A percentile compares a stretch with the other conserved stretches of the same genome.
Conservation (phyloP, 2,113 vertebrate species). For the Spea multiplicata region DNA sequence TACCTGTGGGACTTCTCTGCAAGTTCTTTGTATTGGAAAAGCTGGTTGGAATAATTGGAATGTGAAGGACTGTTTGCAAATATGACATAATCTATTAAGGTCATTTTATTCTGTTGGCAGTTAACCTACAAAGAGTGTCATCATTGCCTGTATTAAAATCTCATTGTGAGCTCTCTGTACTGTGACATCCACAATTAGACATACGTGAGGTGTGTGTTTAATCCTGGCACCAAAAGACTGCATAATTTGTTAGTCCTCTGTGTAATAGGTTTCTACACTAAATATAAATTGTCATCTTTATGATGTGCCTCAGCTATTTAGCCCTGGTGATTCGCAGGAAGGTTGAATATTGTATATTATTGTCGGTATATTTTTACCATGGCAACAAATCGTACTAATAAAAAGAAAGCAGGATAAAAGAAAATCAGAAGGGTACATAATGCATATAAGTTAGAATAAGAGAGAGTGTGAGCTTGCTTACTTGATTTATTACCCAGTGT, state of each 20-base stretch:
- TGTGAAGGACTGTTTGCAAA: slow-evolving; percentile 58
- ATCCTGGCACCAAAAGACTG: neutral
- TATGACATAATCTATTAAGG: slow-evolving; percentile 51
- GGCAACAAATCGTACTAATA: neutral
- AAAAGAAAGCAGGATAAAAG: neutral
- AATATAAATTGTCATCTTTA: neutral
- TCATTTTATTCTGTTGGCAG: slow-evolving; percentile 48
- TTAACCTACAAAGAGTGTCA: neutral
- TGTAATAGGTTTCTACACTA: neutral
- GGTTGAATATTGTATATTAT: neutral
- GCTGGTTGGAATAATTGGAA: slow-evolving; percentile 51
- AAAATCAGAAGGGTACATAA: neutral
- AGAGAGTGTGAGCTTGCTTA: neutral
- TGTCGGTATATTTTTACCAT: neutral
- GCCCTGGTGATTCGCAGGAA: neutral
- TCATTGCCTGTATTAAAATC: slow-evolving; percentile 9
- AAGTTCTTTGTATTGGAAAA: slow-evolving; percentile 46
- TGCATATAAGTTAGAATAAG: neutral
- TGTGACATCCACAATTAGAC: neutral
- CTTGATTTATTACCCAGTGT: no score
- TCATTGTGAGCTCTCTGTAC: neutral
- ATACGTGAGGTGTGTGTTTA: neutral
- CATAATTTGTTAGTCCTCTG: neutral
- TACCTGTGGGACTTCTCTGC: slow-evolving; percentile 55
- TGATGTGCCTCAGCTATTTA: neutral